Base-by-base conservation (phyloP, 2,797 vertebrate species). In the Loriculus beryllinus region DNA sequence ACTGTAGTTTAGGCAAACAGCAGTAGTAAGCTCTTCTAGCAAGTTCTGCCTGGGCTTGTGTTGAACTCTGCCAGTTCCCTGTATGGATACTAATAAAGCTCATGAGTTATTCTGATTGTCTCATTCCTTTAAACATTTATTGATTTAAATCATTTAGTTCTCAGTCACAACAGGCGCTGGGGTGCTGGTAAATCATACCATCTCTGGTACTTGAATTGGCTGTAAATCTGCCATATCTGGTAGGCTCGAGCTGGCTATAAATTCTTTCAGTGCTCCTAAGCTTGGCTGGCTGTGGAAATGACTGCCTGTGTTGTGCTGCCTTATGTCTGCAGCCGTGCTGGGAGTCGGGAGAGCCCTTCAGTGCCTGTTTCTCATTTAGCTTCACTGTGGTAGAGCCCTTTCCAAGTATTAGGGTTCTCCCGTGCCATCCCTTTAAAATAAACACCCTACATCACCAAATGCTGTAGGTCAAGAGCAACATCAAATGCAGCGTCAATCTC, bases 141-240 rank as follows among this genome's bases (percentile, higher is more conserved):
- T 79, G 68, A 54, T 84, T 72, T 80, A 70, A 87, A 82, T 80
- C 1, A 49, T 80, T 90, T 82, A 59, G 56, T 90, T 91, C 51
- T 87, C 56, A 57, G 59, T 90, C 69, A 68, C 72, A 63, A 82
- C 65, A 90, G 68, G 62, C 51, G 33, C 35, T 42, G 54, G 72
- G 79, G 82, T 91, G 35, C 82, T 80, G 82, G 86, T 88, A 88
- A 94, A 85, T 95, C 71, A 69, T 48, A 69, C 29, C 72, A 88
- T 69, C 68, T 94, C 82, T 86, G 42, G 45, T 79, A 72, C 75
- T 94, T 35, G 26, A 85, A 54, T 21, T 72, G 54, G 22, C 82
- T 91, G 52, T 94, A 91, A 94, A 95, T 94, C 91, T 75, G 75
- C 71, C 59, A 23, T 78, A 84, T 84, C 67, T 92, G 77, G 86